Base-by-base conservation (phyloP, 2,888 invertebrate species). In the Opisthograptis luteolata region DNA sequence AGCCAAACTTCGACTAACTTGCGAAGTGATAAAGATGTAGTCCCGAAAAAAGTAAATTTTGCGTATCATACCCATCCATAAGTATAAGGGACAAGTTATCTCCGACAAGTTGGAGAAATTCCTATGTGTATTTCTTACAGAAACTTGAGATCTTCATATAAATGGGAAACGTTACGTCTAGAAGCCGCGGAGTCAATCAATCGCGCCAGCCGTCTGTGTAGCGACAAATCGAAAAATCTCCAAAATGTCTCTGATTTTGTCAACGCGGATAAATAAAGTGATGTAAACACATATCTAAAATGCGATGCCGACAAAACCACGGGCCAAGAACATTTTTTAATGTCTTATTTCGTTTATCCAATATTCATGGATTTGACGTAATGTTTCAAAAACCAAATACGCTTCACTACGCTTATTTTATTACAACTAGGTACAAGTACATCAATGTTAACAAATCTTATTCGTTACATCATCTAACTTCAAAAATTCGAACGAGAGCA, bases 161-260 rank as follows among this genome's bases (percentile, higher is more conserved):
- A 80, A 83, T 83, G 79, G 80, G 68, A 78, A 81, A 76, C 74
- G 77, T 76, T 69, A 79, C 79, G 74, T 73, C 73, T 68, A 49
- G 71, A 76, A 73, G 71, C 76, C 75, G 70, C 62, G 60, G 68
- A 83, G 81, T 81, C 83, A 81, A 83, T 83, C 83, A 83, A 77
- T 77, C 76, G 76, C 70, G 70, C 57, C 76, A 73, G 66, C 77
- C 79, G 81, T 67, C 76, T 79, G 81, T 75, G 83, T 80, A 81
- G 82, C 82, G 83, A 77, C 77, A 83, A 83, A 83, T 83, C 81
- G 83, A 81, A 83, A 81, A 79, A 79, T 79, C 74, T 75, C 67
- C 71, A 74, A 79, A 81, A 76, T 78, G 76, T 71, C 52, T 30
- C 42, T 47, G 52, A 52, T 76, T 69, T 58, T 50, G 50, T 50